Percentiles rank a stretch among this genome's conserved stretches.
phyloP scores from a whole-genome alignment of 2,888 invertebrate genomes.

The Lithosia quadra region DNA sequence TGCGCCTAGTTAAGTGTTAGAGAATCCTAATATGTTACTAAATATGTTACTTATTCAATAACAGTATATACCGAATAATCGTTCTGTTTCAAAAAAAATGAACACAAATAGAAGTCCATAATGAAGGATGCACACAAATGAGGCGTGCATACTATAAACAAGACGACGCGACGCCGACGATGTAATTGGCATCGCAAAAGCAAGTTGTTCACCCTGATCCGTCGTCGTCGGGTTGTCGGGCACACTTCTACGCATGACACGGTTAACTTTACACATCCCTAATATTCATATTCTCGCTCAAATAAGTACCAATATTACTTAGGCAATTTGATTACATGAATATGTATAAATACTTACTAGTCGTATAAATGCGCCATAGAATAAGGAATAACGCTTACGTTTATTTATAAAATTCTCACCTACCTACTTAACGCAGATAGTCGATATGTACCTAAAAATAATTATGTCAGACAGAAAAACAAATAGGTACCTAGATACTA shows the following conservation, averaged over 20 bases:
- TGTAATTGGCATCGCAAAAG: constrained; percentile 49
- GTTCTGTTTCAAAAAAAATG: no score
- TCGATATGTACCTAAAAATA: neutral
- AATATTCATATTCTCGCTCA: constrained; percentile 24
- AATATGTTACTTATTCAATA: no score
- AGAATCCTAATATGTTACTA: no score
- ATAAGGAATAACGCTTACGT: neutral
- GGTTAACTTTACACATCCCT: constrained; percentile 58
- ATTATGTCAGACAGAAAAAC: neutral
- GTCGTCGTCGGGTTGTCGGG: constrained; percentile 62
- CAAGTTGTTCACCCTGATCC: constrained; percentile 59
- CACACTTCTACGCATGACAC: constrained; percentile 60
- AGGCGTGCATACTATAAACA: neutral
- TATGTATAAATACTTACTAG: no score
- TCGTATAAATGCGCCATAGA: no score
- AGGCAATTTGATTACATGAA: neutral
- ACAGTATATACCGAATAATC: no score
- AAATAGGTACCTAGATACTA: no score
- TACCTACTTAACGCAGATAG: neutral
- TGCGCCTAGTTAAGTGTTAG: no score
- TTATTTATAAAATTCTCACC: neutral
- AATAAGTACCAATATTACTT: constrained; percentile 2
- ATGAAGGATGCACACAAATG: neutral
- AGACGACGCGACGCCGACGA: constrained; percentile 10
- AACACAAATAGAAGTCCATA: no score